Evolutionary conservation across 2,888 invertebrate genomes (phyloP).

Genomic region (Cheilosia vernalis): DNA sequence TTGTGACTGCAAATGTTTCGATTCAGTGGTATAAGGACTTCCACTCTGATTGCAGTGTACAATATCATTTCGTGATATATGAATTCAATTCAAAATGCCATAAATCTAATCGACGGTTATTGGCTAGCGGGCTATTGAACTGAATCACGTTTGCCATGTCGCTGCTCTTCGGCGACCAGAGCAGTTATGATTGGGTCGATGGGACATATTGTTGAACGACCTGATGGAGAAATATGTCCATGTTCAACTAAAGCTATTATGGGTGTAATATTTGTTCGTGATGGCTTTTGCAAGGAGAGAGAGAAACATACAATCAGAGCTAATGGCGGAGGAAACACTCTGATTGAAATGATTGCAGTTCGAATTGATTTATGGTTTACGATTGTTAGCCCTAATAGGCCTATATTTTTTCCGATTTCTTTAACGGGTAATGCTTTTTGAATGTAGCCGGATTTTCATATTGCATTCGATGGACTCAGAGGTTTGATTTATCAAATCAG

Average conservation of each 20-base stretch:
- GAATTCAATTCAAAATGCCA: constrained; percentile 71
- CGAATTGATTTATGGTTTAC: constrained; percentile 51
- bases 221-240: constrained; percentile 22
- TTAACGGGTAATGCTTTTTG: constrained; percentile 35
- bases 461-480: constrained; percentile 26
- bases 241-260: constrained; percentile 27
- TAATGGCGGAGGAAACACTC: constrained; percentile 3
- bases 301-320: constrained; percentile 10
- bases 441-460: constrained; percentile 43
- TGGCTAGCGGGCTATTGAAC: constrained; percentile 48
- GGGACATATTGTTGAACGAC: constrained; percentile 25
- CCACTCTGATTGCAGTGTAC: neutral
- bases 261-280: constrained; percentile 17
- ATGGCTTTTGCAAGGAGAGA: neutral
- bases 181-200: constrained; percentile 10
- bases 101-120: constrained; percentile 68
- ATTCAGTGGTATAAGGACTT: constrained; percentile 20
- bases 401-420: neutral
- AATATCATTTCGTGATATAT: constrained; percentile 61
- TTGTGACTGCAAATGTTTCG: constrained; percentile 41
- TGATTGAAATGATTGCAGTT: constrained; percentile 50
- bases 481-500: constrained; percentile 28
- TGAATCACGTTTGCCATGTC: constrained; percentile 34
- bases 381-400: constrained; percentile 40
- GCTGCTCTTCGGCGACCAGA: neutral